phyloP scores from a whole-genome alignment of 2,113 vertebrate species.

The Halcyon malimbica region DNA sequence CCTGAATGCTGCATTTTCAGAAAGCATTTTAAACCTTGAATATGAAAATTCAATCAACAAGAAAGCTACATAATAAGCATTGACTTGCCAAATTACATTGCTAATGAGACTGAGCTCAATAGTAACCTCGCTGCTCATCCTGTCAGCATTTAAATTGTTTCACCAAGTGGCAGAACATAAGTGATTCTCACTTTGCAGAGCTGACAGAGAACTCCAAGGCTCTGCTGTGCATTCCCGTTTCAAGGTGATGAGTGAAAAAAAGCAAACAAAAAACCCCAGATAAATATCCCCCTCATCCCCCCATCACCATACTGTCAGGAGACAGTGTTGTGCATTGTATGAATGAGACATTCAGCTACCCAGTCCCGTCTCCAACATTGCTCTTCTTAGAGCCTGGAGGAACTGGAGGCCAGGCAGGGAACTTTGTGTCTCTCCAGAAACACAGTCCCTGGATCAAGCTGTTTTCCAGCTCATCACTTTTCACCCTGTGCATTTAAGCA shows the following conservation, averaged over 20 bases:
- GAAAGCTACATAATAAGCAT: not conserved
- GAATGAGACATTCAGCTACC: not conserved
- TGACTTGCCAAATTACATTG: not conserved
- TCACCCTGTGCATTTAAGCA: not conserved
- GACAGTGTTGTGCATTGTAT: not conserved
- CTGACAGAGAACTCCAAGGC: not conserved
- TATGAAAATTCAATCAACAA: not conserved
- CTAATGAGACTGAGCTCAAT: not conserved
- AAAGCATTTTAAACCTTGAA: conserved; percentile 2
- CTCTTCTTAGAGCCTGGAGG: not conserved
- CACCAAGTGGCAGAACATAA: not conserved
- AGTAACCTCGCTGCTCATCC: not conserved
- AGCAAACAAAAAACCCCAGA: not conserved
- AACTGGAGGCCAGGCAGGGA: not conserved
- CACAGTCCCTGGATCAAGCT: not conserved
- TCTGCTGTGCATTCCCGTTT: not conserved
- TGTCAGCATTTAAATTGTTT: not conserved
- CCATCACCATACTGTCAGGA: not conserved
- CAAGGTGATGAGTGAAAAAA: not conserved
- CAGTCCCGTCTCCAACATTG: not conserved
- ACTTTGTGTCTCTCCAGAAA: not conserved
- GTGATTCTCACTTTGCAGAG: not conserved
- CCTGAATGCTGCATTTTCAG: not conserved
- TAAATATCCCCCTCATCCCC: not conserved
- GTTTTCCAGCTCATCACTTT: not conserved